Percentiles rank a stretch among this genome's conserved stretches.
These are phyloP conservation scores for Alligator sinensis DNA, from an alignment of 2,113 vertebrate species.

Conservation along the genomic window DNA sequence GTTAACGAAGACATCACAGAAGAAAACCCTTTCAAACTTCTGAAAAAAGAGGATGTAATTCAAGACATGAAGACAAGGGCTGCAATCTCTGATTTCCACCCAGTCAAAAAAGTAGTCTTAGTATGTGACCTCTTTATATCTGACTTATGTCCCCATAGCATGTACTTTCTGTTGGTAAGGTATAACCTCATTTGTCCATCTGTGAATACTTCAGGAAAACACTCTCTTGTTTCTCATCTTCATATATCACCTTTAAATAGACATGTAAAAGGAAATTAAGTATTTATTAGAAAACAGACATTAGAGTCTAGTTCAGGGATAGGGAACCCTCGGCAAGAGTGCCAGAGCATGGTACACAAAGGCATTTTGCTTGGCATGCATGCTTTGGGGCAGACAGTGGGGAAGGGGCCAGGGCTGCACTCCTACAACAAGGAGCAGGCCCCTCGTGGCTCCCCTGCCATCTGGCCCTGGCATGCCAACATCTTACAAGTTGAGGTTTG, in stretches of 20 bases:
- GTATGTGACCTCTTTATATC: conserved; percentile 74
- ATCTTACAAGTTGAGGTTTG: too few relatives aligned
- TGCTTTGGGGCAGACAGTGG: too few relatives aligned
- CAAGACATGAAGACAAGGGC: conserved; percentile 87
- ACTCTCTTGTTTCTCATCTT: background rate
- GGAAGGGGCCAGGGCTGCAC: too few relatives aligned
- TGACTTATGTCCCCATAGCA: background rate
- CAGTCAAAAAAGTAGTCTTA: conserved; percentile 84
- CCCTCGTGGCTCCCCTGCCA: too few relatives aligned
- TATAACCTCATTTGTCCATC: background rate
- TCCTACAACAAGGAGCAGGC: too few relatives aligned
- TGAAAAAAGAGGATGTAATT: conserved; percentile 89
- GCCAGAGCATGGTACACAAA: too few relatives aligned
- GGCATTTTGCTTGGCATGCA: too few relatives aligned
- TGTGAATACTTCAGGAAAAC: background rate
- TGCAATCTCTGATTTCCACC: conserved; percentile 91
- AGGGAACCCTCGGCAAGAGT: too few relatives aligned
- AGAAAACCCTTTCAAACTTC: conserved; percentile 85
- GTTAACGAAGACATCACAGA: conserved; percentile 86
- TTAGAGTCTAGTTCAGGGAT: background rate
- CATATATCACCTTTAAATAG: background rate
- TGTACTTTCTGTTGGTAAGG: background rate
- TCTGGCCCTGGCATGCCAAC: too few relatives aligned
- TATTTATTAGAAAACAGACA: background rate
- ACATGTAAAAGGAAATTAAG: background rate